Percentiles rank a stretch among this genome's conserved stretches.
Conservation (phyloP, 2,113 vertebrate genomes). For the Gila orcuttii region DNA sequence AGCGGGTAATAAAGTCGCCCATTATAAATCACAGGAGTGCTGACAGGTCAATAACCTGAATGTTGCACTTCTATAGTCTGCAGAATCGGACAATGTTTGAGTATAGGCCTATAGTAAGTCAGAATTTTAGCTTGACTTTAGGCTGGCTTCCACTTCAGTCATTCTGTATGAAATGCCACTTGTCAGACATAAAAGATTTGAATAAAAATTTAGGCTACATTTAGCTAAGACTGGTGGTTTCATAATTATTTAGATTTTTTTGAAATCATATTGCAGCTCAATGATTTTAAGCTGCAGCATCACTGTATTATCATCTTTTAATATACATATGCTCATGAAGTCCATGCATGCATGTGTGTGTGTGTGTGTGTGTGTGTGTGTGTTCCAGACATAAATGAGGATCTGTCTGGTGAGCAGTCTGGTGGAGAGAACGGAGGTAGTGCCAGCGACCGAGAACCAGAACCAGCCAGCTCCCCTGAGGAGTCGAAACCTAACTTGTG, state of each 20-base stretch:
- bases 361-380: neutral
- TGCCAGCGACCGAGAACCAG: slow-evolving; percentile 91
- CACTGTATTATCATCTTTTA: neutral
- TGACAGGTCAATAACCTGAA: slow-evolving; percentile 49
- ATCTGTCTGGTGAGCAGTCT: slow-evolving; percentile 79
- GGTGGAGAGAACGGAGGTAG: slow-evolving; percentile 81
- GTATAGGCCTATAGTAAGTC: neutral
- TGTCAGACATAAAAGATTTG: neutral
- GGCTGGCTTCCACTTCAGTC: neutral
- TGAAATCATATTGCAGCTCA: neutral
- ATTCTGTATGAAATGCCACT: neutral
- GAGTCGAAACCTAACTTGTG: slow-evolving; percentile 83
- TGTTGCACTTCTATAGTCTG: slow-evolving; percentile 55
- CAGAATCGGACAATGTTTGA: neutral
- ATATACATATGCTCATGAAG: neutral
- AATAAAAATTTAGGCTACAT: neutral
- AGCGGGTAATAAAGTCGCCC: slow-evolving; percentile 74
- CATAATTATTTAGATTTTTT: neutral
- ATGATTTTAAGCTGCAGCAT: neutral
- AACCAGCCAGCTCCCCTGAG: slow-evolving; percentile 88
- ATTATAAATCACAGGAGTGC: slow-evolving; percentile 67
- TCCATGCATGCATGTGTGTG: neutral
- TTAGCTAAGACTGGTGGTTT: neutral
- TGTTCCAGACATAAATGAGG: slow-evolving; percentile 82
- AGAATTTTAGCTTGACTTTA: neutral